These are phyloP conservation scores for Gallinago stenura DNA, from an alignment of 2,797 vertebrate species.

Conservation along the genomic window DNA sequence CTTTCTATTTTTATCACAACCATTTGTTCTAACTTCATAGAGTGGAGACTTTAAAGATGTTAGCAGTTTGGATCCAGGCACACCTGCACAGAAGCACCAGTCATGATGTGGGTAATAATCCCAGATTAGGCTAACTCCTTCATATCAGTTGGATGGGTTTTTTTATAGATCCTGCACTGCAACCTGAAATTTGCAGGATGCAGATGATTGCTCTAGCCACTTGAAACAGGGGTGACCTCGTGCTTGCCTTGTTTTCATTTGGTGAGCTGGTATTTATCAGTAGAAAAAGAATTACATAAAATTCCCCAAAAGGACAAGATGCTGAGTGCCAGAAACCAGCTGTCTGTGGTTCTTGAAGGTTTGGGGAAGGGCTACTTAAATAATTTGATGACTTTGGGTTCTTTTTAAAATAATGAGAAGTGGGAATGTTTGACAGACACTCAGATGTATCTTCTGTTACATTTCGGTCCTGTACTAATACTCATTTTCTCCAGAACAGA, in stretches of 20 bases:
- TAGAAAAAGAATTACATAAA: background rate
- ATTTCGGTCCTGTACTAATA: background rate
- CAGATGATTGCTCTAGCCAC: background rate
- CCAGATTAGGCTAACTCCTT: background rate
- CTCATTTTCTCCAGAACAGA: conserved; percentile 46
- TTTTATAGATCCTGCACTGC: background rate
- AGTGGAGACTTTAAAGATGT: background rate
- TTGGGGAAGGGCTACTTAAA: background rate
- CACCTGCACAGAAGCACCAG: background rate
- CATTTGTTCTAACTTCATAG: background rate
- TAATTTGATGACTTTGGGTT: background rate
- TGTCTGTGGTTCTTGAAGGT: background rate
- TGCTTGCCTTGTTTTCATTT: background rate
- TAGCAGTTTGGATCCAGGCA: background rate
- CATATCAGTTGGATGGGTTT: background rate
- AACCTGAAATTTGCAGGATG: conserved; percentile 6
- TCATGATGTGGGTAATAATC: background rate
- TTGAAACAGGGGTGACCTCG: background rate
- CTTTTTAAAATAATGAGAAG: background rate
- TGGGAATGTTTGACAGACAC: background rate
- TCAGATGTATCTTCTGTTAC: background rate
- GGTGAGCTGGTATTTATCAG: background rate
- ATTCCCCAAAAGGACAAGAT: background rate
- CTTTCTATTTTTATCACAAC: background rate
- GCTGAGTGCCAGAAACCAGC: background rate